These are phyloP conservation scores for Tachycineta bicolor DNA, from an alignment of 2,113 vertebrate genomes.

Conservation along the genomic window DNA sequence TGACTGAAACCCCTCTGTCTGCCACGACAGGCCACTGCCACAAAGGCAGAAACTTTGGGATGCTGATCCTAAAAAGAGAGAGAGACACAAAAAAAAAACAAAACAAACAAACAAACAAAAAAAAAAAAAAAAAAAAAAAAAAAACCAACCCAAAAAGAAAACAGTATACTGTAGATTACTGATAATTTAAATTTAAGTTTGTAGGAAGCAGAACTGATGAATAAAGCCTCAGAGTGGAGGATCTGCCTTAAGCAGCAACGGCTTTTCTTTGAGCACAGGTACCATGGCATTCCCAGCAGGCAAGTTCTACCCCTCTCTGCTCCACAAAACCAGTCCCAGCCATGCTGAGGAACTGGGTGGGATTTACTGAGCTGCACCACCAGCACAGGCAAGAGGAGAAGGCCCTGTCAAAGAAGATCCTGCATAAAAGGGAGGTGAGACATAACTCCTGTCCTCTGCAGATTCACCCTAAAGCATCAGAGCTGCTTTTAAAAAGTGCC, in stretches of 20 bases:
- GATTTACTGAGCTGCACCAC: background rate
- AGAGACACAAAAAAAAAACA: too few relatives aligned
- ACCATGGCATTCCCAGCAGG: background rate
- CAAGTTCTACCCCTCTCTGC: background rate
- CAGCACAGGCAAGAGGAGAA: background rate
- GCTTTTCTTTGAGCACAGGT: background rate
- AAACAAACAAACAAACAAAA: too few relatives aligned
- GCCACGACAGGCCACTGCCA: background rate
- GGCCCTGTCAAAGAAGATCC: background rate
- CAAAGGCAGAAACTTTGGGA: background rate
- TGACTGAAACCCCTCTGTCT: background rate
- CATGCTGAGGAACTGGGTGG: accelerated
- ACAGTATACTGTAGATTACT: background rate
- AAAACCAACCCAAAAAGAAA: background rate
- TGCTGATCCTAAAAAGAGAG: background rate
- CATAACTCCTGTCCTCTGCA: background rate
- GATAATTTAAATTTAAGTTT: background rate
- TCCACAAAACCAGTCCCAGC: background rate
- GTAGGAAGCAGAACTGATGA: background rate
- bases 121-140: too few relatives aligned
- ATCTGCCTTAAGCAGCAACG: background rate
- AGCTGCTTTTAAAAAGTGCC: background rate
- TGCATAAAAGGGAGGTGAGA: background rate
- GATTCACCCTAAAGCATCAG: background rate
- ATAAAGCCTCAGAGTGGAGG: background rate